Evolutionary conservation across 2,888 invertebrate species (phyloP).

Genomic region (Prionchulus punctatus): DNA sequence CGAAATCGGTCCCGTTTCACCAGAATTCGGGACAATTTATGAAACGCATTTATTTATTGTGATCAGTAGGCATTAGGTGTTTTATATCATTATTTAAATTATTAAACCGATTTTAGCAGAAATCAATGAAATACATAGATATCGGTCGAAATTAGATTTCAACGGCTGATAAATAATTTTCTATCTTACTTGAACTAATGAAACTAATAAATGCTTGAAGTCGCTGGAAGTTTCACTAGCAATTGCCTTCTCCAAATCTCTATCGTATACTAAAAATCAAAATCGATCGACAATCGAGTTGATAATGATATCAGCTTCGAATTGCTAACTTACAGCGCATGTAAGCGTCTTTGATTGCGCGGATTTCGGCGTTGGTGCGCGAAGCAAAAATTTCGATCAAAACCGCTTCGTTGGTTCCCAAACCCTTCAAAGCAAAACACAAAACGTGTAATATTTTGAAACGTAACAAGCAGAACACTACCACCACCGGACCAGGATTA

Average conservation of each 20-base stretch:
- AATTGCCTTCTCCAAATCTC: conserved; percentile 27
- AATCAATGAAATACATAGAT: too few species aligned
- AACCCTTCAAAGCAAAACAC: conserved; percentile 43
- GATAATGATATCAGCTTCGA: background rate
- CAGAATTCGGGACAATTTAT: too few species aligned
- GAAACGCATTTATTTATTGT: too few species aligned
- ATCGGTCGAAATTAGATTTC: conserved; percentile 30
- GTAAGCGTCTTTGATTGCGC: conserved; percentile 34
- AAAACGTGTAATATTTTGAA: background rate
- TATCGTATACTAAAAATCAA: conserved; percentile 16
- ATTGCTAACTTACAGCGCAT: conserved; percentile 19
- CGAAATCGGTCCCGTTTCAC: too few species aligned
- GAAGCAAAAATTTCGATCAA: conserved; percentile 76
- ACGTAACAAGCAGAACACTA: too few species aligned
- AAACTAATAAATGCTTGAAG: conserved; percentile 68
- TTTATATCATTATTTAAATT: too few species aligned
- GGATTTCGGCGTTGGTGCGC: conserved; percentile 52
- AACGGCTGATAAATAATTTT: background rate
- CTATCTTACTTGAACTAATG: conserved; percentile 17
- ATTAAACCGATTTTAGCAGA: too few species aligned
- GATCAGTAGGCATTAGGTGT: too few species aligned
- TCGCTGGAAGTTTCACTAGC: conserved; percentile 72
- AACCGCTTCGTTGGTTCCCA: conserved; percentile 62
- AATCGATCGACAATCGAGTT: background rate
- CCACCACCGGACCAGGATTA: too few species aligned